phyloP scores from a whole-genome alignment of 2,797 vertebrate genomes.

The Nannoperca australis region DNA sequence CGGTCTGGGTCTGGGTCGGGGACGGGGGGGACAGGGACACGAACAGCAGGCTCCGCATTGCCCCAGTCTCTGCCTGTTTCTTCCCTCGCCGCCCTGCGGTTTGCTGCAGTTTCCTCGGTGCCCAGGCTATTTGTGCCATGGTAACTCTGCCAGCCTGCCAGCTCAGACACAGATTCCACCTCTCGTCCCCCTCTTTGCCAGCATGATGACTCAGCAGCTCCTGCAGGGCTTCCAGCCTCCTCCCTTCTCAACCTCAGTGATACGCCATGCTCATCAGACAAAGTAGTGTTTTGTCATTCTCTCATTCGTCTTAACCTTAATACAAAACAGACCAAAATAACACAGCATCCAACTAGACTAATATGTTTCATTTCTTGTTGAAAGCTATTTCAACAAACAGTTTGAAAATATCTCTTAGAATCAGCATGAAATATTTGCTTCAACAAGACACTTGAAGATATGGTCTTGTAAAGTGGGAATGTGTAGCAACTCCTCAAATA shows the following conservation, averaged over 20 bases:
- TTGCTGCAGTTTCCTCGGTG: conserved; percentile 72
- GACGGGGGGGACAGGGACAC: conserved; percentile 52
- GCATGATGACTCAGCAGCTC: conserved; percentile 81
- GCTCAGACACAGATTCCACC: conserved; percentile 82
- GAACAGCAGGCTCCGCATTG: conserved; percentile 60
- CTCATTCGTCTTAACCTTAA: conserved; percentile 70
- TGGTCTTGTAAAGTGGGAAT: background rate
- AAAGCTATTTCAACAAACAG: conserved; percentile 23
- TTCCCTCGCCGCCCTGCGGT: conserved; percentile 60
- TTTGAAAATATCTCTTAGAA: conserved; percentile 32
- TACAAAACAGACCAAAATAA: conserved; percentile 65
- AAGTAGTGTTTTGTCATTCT: conserved; percentile 79
- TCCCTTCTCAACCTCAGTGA: conserved; percentile 65
- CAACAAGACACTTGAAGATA: conserved; percentile 10
- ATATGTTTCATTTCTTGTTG: conserved; percentile 27
- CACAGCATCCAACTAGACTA: conserved; percentile 32
- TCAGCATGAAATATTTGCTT: conserved; percentile 6
- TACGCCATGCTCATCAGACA: conserved; percentile 75
- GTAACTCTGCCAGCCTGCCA: conserved; percentile 83
- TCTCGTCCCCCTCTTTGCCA: conserved; percentile 76
- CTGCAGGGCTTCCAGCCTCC: conserved; percentile 74
- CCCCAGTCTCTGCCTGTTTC: conserved; percentile 63
- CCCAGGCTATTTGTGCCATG: conserved; percentile 78
- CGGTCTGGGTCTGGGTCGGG: conserved; percentile 63
- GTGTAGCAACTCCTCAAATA: background rate